These are phyloP conservation scores for Mobula birostris DNA, from an alignment of 2,113 vertebrate species.

Conservation along the genomic window DNA sequence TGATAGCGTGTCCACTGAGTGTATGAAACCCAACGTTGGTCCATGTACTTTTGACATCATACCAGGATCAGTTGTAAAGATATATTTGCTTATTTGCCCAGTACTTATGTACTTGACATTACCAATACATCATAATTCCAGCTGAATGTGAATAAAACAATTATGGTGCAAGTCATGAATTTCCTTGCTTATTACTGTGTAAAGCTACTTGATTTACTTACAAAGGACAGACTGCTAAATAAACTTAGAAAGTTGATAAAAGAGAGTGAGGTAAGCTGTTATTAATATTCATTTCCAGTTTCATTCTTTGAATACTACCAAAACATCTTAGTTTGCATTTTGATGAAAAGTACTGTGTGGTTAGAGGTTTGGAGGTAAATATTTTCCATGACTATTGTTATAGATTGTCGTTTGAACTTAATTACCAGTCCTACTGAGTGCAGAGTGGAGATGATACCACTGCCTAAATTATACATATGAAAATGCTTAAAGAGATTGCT, in stretches of 20 bases:
- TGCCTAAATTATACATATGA: neutral
- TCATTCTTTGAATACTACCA: neutral
- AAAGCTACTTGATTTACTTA: neutral
- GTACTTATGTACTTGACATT: neutral
- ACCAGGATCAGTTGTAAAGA: neutral
- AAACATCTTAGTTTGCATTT: neutral
- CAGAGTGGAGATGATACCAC: neutral
- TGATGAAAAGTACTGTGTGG: neutral
- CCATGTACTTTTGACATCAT: neutral
- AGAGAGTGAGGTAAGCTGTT: neutral
- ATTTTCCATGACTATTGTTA: neutral
- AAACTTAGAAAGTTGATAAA: neutral
- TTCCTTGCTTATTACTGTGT: neutral
- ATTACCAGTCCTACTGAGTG: neutral
- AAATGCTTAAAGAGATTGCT: neutral
- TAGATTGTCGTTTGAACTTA: neutral
- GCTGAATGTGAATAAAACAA: constrained; percentile 17
- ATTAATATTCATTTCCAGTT: neutral
- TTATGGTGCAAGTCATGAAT: neutral
- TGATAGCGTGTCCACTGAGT: no score
- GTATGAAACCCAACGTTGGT: neutral
- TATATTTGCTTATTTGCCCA: neutral
- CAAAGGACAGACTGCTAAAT: neutral
- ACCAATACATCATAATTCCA: neutral
- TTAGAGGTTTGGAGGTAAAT: neutral